Conservation (phyloP, 2,888 invertebrate species). For the Crossocerus cetratus region DNA sequence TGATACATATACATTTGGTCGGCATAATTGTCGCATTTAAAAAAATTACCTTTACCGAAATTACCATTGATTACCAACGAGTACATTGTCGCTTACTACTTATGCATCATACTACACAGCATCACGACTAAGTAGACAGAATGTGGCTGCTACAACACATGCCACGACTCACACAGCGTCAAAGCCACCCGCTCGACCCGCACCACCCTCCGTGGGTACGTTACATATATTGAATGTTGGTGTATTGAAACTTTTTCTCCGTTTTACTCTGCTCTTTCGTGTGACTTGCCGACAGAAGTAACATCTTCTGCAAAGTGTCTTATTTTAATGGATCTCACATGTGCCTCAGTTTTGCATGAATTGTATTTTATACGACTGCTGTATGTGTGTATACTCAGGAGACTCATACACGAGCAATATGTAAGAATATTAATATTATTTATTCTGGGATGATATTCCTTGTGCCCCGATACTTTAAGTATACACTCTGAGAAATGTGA, state of each 20-base stretch:
- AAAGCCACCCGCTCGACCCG: conserved; percentile 76
- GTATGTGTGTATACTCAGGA: conserved; percentile 14
- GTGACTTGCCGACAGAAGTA: no score
- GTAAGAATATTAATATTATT: background rate
- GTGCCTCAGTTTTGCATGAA: conserved; percentile 32
- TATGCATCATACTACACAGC: conserved; percentile 72
- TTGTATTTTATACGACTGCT: conserved; percentile 10
- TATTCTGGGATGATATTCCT: background rate
- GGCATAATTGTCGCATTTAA: conserved; percentile 4
- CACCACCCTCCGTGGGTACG: conserved; percentile 76
- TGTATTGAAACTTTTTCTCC: conserved; percentile 30
- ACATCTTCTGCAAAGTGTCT: conserved; percentile 1
- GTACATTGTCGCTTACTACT: conserved; percentile 47
- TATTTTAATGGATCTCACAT: conserved; percentile 18
- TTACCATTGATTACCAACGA: conserved; percentile 28
- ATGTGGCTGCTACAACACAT: conserved; percentile 72
- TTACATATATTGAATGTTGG: conserved; percentile 58
- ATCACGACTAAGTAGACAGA: conserved; percentile 74
- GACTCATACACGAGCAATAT: background rate
- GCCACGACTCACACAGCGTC: conserved; percentile 72
- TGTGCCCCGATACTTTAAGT: background rate
- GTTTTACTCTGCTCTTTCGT: conserved; percentile 12
- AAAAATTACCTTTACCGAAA: conserved; percentile 13
- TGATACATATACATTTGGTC: conserved; percentile 14
- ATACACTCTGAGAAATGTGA: background rate